These are phyloP conservation scores for Ceryle rudis DNA, from an alignment of 2,797 vertebrate species.

Conservation along the genomic window DNA sequence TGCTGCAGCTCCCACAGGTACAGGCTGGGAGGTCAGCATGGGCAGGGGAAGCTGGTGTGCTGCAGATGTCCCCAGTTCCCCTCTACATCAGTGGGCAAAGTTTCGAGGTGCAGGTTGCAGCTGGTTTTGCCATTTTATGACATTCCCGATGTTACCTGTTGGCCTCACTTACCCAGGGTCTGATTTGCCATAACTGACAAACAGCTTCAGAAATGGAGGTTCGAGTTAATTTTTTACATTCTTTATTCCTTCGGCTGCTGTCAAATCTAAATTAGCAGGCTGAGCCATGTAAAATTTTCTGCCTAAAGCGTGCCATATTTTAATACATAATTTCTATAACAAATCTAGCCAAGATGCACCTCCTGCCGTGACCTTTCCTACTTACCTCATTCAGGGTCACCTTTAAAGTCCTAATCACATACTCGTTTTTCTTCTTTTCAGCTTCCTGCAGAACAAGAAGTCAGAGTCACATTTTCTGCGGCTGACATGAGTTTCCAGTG, in stretches of 20 bases:
- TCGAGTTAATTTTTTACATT: neutral
- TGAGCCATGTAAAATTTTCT: neutral
- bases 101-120: neutral
- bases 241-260: neutral
- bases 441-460: conserved; percentile 81
- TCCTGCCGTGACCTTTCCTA: neutral
- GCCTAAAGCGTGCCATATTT: neutral
- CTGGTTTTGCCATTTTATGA: neutral
- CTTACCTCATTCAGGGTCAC: conserved; percentile 77
- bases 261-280: neutral
- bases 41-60: neutral
- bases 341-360: neutral
- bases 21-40: fast-evolving
- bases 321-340: neutral
- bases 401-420: conserved; percentile 87
- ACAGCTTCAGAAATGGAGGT: neutral
- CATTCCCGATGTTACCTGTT: neutral
- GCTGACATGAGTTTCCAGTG: fast-evolving
- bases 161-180: neutral
- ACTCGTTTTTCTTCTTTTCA: conserved; percentile 88
- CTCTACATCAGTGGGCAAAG: fast-evolving
- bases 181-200: neutral
- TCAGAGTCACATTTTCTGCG: neutral
- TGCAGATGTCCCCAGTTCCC: neutral
- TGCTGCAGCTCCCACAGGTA: fast-evolving